These are phyloP conservation scores for Psophia crepitans DNA, from an alignment of 2,113 vertebrate species.

Conservation along the genomic window DNA sequence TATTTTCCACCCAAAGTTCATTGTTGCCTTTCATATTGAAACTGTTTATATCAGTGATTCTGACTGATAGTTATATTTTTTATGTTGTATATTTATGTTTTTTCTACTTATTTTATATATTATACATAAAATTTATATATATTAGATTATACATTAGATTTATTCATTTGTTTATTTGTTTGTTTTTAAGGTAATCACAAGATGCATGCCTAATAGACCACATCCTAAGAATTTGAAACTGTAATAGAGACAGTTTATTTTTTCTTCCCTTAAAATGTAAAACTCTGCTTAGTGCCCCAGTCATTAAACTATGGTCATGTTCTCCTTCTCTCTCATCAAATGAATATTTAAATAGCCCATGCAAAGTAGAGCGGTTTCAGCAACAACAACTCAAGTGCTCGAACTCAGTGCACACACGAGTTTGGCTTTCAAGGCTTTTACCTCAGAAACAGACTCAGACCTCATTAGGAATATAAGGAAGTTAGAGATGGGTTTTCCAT, in stretches of 20 bases:
- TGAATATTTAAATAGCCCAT: not conserved
- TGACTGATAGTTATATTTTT: not conserved
- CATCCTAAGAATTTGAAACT: not conserved
- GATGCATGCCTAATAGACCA: not conserved
- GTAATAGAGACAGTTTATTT: not conserved
- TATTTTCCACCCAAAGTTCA: not conserved
- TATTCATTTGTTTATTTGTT: not conserved
- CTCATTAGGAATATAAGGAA: not conserved
- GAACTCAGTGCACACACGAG: rapidly evolving
- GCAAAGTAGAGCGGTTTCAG: not conserved
- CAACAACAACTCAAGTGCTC: not conserved
- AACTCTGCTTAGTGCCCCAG: not conserved
- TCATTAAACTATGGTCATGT: not conserved
- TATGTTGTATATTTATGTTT: not conserved
- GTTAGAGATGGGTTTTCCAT: not conserved
- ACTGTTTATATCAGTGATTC: not conserved
- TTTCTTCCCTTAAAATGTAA: not conserved
- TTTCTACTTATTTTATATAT: not conserved
- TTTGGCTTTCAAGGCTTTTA: not conserved
- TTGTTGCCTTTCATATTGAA: not conserved
- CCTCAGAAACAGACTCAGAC: not conserved
- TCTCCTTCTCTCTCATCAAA: not conserved
- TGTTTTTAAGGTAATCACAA: not conserved
- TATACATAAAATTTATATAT: not conserved
- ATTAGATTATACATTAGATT: not conserved